These are phyloP conservation scores for Calephelis nemesis DNA, from an alignment of 1,140 invertebrate species.

Conservation along the genomic window DNA sequence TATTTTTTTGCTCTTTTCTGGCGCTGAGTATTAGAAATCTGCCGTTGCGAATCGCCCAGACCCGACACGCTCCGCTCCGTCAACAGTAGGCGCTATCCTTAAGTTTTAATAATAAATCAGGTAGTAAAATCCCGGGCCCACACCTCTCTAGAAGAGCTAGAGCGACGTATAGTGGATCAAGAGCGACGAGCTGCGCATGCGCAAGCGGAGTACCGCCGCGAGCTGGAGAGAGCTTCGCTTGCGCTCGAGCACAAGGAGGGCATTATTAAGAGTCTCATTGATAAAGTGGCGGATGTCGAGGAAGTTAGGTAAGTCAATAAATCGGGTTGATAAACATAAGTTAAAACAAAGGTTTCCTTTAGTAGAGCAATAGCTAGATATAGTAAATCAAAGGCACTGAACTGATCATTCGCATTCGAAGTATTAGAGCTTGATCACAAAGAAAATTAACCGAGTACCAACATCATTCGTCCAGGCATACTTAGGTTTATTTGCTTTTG, in stretches of 20 bases:
- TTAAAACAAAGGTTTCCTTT: background rate
- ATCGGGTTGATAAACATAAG: background rate
- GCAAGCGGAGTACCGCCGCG: constrained; percentile 49
- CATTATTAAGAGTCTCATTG: constrained; percentile 62
- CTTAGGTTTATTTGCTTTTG: too few species aligned
- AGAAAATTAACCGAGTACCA: too few species aligned
- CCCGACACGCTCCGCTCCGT: too few species aligned
- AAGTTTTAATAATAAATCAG: constrained; percentile 28
- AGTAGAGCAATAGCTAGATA: too few species aligned
- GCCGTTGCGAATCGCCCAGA: too few species aligned
- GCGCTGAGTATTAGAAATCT: too few species aligned
- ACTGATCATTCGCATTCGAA: too few species aligned
- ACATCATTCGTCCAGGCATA: too few species aligned
- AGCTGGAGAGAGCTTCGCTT: constrained; percentile 52
- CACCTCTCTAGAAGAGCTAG: constrained; percentile 57
- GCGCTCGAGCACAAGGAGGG: constrained; percentile 64
- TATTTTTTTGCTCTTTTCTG: too few species aligned
- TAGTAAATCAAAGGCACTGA: too few species aligned
- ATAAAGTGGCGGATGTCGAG: constrained; percentile 67
- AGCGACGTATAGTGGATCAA: constrained; percentile 61
- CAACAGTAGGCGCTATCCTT: background rate
- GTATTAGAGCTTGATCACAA: too few species aligned
- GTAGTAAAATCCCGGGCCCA: constrained; percentile 61
- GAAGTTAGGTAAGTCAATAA: constrained; percentile 51
- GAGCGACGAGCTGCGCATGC: constrained; percentile 52